Percentiles rank a stretch among this genome's conserved stretches.
Evolutionary conservation across 2,888 invertebrate species (phyloP).

Genomic region (Drosophila subquinaria): DNA sequence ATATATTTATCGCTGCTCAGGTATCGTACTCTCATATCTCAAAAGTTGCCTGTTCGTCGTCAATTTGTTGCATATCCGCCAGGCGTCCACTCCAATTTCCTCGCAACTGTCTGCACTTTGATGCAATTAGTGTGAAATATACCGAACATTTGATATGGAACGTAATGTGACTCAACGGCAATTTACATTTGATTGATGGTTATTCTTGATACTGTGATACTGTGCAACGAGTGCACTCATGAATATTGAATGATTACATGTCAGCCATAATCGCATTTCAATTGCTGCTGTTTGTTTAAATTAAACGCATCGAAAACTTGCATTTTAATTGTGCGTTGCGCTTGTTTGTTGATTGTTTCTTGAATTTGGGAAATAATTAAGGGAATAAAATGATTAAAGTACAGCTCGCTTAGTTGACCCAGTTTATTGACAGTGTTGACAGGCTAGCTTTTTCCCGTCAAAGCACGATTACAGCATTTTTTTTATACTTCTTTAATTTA

Average conservation of each 20-base stretch:
- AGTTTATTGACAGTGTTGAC: constrained; percentile 37
- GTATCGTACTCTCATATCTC: constrained; percentile 1
- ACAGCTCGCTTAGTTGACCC: constrained; percentile 41
- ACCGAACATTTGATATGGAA: constrained; percentile 45
- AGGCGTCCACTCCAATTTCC: constrained; percentile 47
- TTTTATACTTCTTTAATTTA: too few relatives aligned
- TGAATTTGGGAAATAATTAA: constrained; percentile 29
- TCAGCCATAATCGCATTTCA: constrained; percentile 52
- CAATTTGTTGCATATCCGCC: constrained; percentile 49
- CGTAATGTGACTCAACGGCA: constrained; percentile 51
- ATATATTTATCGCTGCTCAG: constrained; percentile 17
- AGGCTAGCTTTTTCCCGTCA: too few relatives aligned
- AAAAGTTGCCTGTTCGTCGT: constrained; percentile 19
- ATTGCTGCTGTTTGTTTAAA: constrained; percentile 22
- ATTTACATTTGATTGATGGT: constrained; percentile 64
- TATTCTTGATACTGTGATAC: constrained; percentile 4
- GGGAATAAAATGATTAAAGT: constrained; percentile 14
- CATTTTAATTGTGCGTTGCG: constrained; percentile 31
- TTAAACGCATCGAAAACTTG: constrained; percentile 18
- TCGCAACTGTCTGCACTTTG: constrained; percentile 32
- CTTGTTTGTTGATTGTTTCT: constrained; percentile 36
- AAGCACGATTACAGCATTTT: neutral
- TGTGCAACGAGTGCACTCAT: constrained; percentile 42
- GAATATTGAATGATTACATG: constrained; percentile 55
- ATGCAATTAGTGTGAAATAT: constrained; percentile 58